Conservation (phyloP, 1,140 invertebrate genomes). For the Drosophila parabipectinata region DNA sequence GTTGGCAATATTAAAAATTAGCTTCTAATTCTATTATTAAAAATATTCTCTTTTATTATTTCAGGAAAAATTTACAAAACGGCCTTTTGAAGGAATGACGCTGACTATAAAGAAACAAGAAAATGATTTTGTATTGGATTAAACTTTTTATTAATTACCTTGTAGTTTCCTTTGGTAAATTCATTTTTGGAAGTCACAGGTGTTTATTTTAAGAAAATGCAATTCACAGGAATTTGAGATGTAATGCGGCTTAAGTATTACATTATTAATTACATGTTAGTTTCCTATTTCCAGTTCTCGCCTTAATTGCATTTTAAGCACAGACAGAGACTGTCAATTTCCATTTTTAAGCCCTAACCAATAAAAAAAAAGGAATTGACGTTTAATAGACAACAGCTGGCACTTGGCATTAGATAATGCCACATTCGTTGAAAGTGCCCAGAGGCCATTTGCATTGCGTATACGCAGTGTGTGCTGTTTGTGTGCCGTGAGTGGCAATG, state of each 20-base stretch:
- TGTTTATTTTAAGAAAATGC: constrained; percentile 62
- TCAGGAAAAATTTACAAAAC: neutral
- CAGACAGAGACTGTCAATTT: constrained; percentile 24
- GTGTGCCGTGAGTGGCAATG: constrained; percentile 27
- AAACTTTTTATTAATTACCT: too few relatives aligned
- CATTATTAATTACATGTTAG: constrained; percentile 51
- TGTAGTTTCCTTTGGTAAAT: too few relatives aligned
- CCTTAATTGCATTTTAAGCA: neutral
- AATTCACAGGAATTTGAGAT: constrained; percentile 48
- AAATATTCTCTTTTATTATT: neutral
- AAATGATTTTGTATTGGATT: too few relatives aligned
- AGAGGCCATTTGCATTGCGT: constrained; percentile 63
- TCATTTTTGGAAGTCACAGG: constrained; percentile 28
- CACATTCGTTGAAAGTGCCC: constrained; percentile 45
- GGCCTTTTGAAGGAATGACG: neutral
- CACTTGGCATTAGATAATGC: constrained; percentile 19
- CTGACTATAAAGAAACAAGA: neutral
- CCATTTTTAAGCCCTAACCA: constrained; percentile 48
- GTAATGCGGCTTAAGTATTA: constrained; percentile 47
- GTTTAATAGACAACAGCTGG: constrained; percentile 65
- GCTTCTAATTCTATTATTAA: neutral
- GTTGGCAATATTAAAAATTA: neutral
- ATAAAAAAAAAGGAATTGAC: constrained; percentile 29
- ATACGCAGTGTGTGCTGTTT: constrained; percentile 57
- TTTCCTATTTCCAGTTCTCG: neutral